Conservation (phyloP, 1,140 invertebrate genomes). For the Myzus persicae region DNA sequence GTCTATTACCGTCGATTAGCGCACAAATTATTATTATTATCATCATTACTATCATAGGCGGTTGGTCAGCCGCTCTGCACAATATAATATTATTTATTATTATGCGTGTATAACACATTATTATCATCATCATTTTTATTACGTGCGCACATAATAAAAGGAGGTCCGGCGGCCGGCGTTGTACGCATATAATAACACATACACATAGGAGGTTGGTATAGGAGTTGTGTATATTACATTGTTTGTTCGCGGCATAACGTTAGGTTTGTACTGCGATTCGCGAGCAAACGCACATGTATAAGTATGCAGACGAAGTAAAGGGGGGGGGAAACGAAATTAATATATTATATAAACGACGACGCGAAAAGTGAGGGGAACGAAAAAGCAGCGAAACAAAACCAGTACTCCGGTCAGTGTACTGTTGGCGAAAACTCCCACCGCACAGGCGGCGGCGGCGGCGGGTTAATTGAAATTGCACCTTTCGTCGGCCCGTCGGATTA, state of each 20-base stretch:
- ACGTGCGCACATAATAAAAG: not conserved
- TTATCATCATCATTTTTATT: not conserved
- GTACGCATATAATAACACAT: no score
- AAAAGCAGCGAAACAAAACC: slow-evolving; percentile 12
- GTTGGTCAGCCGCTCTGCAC: not conserved
- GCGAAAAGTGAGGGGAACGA: not conserved
- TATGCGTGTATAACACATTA: not conserved
- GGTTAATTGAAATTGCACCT: slow-evolving; percentile 57
- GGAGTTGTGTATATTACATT: not conserved
- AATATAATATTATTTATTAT: not conserved
- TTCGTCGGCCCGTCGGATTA: slow-evolving; percentile 51
- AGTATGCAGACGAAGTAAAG: not conserved
- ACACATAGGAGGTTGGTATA: no score
- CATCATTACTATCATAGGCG: not conserved
- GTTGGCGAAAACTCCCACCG: slow-evolving; percentile 41
- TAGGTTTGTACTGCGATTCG: not conserved
- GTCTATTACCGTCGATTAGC: not conserved
- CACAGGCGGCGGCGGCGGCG: not conserved
- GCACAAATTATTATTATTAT: not conserved
- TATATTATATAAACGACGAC: no score
- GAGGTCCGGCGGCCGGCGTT: not conserved
- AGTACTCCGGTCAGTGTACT: slow-evolving; percentile 27
- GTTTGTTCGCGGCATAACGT: not conserved
- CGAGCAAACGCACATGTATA: not conserved
- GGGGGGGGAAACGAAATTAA: not conserved